Evolutionary conservation across 2,113 vertebrate species (phyloP).

Genomic region (Canis aureus): DNA sequence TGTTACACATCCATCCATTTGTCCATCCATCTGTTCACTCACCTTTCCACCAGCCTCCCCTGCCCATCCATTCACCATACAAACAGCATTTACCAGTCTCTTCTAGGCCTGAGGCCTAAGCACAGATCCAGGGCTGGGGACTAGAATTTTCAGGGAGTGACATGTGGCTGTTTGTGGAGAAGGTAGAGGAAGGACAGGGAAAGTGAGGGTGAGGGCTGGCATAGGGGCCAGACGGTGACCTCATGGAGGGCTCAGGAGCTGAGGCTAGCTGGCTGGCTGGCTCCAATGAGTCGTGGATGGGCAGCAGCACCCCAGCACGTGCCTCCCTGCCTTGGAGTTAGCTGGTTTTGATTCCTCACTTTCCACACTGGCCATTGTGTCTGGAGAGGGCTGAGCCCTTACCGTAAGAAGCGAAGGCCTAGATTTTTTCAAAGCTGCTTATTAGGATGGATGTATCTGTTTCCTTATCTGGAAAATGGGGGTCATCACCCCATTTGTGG

Average conservation of each 20-base stretch:
- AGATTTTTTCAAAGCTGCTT: conserved; percentile 7
- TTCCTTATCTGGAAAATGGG: neutral
- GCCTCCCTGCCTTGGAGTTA: neutral
- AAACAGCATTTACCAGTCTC: neutral
- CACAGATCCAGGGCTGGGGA: neutral
- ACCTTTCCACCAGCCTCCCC: neutral
- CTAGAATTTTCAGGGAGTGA: neutral
- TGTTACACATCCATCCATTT: too few species aligned
- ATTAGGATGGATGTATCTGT: neutral
- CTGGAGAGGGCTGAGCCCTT: neutral
- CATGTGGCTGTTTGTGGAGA: neutral
- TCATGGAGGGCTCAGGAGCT: neutral
- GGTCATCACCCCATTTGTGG: neutral
- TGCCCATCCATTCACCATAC: neutral
- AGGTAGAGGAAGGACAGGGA: neutral
- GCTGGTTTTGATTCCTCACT: neutral
- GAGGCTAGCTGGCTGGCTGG: neutral
- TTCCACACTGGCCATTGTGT: neutral
- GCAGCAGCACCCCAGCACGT: neutral
- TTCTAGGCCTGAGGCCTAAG: neutral
- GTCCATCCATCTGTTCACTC: too few species aligned
- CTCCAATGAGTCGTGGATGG: neutral
- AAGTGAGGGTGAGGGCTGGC: neutral
- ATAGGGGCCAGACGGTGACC: neutral
- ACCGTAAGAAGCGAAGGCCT: neutral